These are phyloP conservation scores for Micrasema longulum DNA, from an alignment of 1,140 invertebrate genomes.

Conservation along the genomic window DNA sequence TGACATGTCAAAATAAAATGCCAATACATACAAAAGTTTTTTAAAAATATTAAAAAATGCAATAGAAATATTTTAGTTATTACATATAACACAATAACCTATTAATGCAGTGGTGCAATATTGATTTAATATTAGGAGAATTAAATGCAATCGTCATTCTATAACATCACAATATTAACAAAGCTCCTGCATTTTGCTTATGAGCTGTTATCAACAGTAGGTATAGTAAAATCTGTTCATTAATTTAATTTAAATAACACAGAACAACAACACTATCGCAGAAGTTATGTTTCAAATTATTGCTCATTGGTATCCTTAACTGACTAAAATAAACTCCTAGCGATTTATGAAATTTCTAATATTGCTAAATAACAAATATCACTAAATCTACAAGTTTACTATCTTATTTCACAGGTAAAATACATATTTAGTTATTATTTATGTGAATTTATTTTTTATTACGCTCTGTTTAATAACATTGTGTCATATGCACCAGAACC, in stretches of 20 bases:
- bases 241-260: constrained; percentile 47
- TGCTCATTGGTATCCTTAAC: constrained; percentile 50
- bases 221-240: constrained; percentile 52
- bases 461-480: no score
- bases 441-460: no score
- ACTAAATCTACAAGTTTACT: constrained; percentile 33
- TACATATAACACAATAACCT: no score
- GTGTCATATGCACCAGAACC: no score
- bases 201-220: constrained; percentile 50
- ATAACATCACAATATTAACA: constrained; percentile 54
- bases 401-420: constrained; percentile 44
- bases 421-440: no score
- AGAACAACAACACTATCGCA: constrained; percentile 49
- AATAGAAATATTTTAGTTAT: constrained; percentile 3
- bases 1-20: no score
- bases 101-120: no score
- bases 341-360: constrained; percentile 54
- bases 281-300: constrained; percentile 50
- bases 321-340: constrained; percentile 52
- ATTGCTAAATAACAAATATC: constrained; percentile 54
- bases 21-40: no score
- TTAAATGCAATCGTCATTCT: constrained; percentile 25
- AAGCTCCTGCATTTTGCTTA: constrained; percentile 36
- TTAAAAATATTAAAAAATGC: no score
- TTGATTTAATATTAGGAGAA: not conserved